Evolutionary conservation across 2,888 invertebrate species (phyloP), one percentile per base, ranked within the genome.

Genomic region (Camptogramma bilineatum): DNA sequence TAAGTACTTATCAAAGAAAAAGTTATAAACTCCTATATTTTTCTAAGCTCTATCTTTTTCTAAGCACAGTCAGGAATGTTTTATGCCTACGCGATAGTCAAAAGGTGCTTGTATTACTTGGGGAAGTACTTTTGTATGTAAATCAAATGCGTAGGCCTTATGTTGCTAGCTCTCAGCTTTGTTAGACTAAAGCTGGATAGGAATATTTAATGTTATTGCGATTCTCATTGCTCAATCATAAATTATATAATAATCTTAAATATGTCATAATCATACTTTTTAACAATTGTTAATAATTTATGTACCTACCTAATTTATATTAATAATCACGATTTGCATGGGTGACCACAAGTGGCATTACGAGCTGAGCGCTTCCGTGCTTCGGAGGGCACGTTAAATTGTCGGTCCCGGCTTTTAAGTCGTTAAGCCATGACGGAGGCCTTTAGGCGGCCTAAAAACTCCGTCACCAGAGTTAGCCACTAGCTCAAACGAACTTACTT

Each of bases 61-160:
- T 69, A 69, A 65, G 55, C 52, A 28, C 50, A 70, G 70, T 71
- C 75, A 80, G 81, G 86, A 86, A 88, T 88, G 85, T 80, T 82
- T 83, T 80, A 85, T 85, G 83, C 91, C 90, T 90, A 91, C 91
- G 89, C 89, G 77, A 75, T 73, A 86, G 84, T 84, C 85, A 83
- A 85, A 85, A 82, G 81, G 81, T 78, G 78, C 83, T 82, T 82
- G 83, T 81, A 80, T 76, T 72, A 72, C 73, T 79, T 76, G 76
- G 81, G 86, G 85, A 87, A 87, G 89, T 90, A 91, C 91, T 91
- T 91, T 91, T 91, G 92, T 92, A 91, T 92, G 91, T 89, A 90
- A 91, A 92, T 91, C 82, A 71, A 82, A 81, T 82, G 91, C 91
- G 91, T 91, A 90, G 92, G 91, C 80, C 79, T 81, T 68, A 75